Conservation (phyloP, 2,888 invertebrate genomes). For the Tethea ocularis region DNA sequence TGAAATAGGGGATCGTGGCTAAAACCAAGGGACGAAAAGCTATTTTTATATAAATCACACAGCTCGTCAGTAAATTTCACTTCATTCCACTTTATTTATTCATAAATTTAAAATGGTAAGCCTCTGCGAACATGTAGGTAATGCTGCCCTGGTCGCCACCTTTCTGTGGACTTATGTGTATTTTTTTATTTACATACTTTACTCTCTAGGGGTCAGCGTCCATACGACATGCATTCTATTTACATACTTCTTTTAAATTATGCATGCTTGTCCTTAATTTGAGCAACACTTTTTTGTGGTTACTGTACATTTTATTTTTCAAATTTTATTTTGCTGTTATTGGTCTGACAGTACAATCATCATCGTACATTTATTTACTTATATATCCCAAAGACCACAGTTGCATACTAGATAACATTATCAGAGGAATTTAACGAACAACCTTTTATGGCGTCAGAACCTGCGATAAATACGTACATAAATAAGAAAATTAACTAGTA, state of each 20-base stretch:
- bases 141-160: neutral
- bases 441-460: no score
- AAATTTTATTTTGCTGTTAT: neutral
- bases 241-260: neutral
- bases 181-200: neutral
- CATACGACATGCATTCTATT: neutral
- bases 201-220: neutral
- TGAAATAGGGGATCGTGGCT: no score
- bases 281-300: neutral
- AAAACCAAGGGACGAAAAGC: no score
- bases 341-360: neutral
- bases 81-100: neutral
- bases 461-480: no score
- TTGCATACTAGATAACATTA: no score
- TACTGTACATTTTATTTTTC: neutral
- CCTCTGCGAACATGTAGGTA: neutral
- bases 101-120: neutral
- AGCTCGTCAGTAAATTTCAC: neutral
- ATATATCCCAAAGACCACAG: no score
- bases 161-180: neutral
- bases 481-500: no score
- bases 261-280: neutral
- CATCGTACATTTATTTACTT: no score
- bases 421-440: no score
- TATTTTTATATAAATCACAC: no score